A percentile compares a stretch with the other conserved stretches of the same genome.
These are phyloP conservation scores for Picus viridis DNA, from an alignment of 2,797 vertebrate species.

Conservation along the genomic window DNA sequence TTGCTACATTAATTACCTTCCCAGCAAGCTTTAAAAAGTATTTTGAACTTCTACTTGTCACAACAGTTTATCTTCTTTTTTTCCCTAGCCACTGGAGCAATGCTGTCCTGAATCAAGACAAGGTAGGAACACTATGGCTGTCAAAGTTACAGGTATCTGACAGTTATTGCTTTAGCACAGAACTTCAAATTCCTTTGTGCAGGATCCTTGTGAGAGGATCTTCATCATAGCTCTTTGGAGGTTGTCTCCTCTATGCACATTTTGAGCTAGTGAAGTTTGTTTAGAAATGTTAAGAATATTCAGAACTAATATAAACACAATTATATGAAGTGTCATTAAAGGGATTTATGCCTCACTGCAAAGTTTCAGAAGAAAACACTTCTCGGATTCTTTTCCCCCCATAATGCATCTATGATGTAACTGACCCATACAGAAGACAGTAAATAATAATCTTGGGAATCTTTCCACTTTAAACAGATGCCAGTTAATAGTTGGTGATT, in stretches of 20 bases:
- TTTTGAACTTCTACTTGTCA: constrained; percentile 28
- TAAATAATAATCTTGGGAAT: neutral
- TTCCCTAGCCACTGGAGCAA: constrained; percentile 46
- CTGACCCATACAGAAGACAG: neutral
- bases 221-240: neutral
- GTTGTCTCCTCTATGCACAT: neutral
- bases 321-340: neutral
- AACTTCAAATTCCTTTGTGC: constrained; percentile 9
- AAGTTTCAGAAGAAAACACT: neutral
- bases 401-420: neutral
- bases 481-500: neutral
- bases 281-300: neutral
- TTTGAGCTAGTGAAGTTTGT: neutral
- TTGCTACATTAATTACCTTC: neutral
- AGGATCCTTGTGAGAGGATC: neutral
- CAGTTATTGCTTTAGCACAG: constrained; percentile 30
- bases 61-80: neutral
- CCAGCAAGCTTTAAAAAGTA: neutral
- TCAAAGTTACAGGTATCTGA: constrained; percentile 48
- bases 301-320: neutral
- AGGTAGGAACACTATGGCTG: constrained; percentile 38
- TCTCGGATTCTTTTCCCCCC: neutral
- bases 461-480: neutral
- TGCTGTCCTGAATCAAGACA: constrained; percentile 50
- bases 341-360: neutral